Evolutionary conservation across 2,888 invertebrate genomes (phyloP), one percentile per base, ranked within the genome.

Genomic region (Rhamphomyia laevipes): DNA sequence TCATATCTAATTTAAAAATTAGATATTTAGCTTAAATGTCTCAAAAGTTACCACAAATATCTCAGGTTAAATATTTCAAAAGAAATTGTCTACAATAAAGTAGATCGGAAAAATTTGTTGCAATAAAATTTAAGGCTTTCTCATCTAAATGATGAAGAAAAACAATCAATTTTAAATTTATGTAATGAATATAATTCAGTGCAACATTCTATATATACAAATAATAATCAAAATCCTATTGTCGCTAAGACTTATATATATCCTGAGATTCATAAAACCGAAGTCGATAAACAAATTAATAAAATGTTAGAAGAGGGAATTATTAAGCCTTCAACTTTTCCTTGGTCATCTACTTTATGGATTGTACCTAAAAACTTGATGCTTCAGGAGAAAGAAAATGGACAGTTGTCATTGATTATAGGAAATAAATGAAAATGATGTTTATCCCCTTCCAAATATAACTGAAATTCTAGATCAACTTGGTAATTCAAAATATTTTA

Each of bases 371-470:
- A 50, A 67, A 66, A 55, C 16, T 44, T 15, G 62, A 62, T 45
- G 46, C 58, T 4, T 51, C 53, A 4, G 60, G 62, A 3, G 52
- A 60, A 47, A 50, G 49, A 15, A 59, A 59, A 55, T 64, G 57
- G 60, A n/a, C n/a, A n/a, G n/a, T n/a, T n/a, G n/a, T 67, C 9
- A 59, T 66, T 1, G 65, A 67, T 50, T 67, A 62, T 50, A 44
- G 63, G 23, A 59, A 63, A 53, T 42, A 67, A 45, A 69, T 3
- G 55, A 63, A 4, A 59, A 56, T 5, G 62, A 67, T 47, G 50
- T 56, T 4, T 65, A 59, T 50, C 65, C 65, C 6, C 46, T 66
- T 30, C 63, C 66, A 0, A 62, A 62, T 50, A 66, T 66, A 6
- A 51, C 52, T 6, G 61, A 64, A 42, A 64, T 67, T 42, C 49